A percentile compares a stretch with the other conserved stretches of the same genome.
phyloP scores from a whole-genome alignment of 2,113 vertebrate species.

The Tichodroma muraria region DNA sequence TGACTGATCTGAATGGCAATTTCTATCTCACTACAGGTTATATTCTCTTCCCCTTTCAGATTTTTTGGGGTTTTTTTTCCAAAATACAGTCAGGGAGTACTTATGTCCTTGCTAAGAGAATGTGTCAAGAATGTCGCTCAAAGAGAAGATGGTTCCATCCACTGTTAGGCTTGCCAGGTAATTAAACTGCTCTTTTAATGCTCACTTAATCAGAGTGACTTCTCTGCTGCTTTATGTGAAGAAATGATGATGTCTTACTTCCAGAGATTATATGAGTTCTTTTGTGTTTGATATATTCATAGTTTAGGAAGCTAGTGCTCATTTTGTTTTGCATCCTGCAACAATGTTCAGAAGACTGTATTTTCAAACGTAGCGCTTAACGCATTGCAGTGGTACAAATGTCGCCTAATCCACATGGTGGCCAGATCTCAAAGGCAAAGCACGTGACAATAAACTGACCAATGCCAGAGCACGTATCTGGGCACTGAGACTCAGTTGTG shows the following conservation, averaged over 20 bases:
- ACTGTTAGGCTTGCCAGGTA: background rate
- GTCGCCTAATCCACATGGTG: background rate
- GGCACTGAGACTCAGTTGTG: background rate
- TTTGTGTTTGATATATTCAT: background rate
- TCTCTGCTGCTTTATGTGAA: background rate
- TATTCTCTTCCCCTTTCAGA: background rate
- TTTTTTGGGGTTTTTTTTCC: background rate
- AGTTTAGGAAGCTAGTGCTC: background rate
- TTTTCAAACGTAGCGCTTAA: background rate
- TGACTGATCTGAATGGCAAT: background rate
- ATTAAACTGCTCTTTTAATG: background rate
- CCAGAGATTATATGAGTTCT: background rate
- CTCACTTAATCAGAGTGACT: background rate
- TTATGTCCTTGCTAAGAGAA: background rate
- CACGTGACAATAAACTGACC: background rate
- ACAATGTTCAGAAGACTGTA: background rate
- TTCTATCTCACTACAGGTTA: background rate
- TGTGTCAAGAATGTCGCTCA: background rate
- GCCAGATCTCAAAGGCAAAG: background rate
- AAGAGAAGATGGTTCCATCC: background rate
- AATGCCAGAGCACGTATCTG: background rate
- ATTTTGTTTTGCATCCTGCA: background rate
- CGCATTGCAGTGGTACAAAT: background rate
- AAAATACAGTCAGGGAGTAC: background rate
- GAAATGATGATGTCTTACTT: background rate